Base-by-base conservation (phyloP, 2,888 invertebrate genomes). In the Rhabditoides inermis region DNA sequence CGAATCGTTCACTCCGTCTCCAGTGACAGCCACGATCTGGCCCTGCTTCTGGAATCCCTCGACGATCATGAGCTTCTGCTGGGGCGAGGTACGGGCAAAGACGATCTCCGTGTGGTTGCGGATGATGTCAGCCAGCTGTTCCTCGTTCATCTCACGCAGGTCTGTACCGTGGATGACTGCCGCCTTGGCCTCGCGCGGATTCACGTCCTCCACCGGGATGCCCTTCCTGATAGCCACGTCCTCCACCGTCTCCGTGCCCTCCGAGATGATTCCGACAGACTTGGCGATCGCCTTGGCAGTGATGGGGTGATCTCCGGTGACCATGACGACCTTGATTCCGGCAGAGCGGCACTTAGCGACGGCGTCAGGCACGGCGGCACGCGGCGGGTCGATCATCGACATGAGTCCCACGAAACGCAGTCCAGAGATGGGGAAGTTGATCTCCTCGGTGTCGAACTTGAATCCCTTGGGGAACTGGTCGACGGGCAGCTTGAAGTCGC, bases 401-500 rank as follows among this genome's bases (percentile, higher is more conserved):
- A 79, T 76, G 23, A 78, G 69, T 46, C 78, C 78, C 35, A 78
- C 70, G 62, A 79, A 78, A 39, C 78, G 68, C 49, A 92, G 84
- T 76, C 86, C 86, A 45, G 60, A 62, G 20, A 65, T 48, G 40
- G 65, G 65, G 65, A 65, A 64, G 62, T 64, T 61, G 25, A 69
- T 63, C 25, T 77, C 74, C 52, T 79, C 78, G 27, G 74, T 82
- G 81, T 92, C 88, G 83, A 90, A 98, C 78, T 87, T 86, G 81
- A 84, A 95, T 61, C 90, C 90, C 64, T 85, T 83, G 30, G 91
- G 90, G 80, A 86, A 98, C 80, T 90, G 87, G 78, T 90, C 90
- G 41, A 85, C 84, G 52, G 92, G 90, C 73, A 98, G 83, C 78
- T 85, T 45, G 61, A 84, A 84, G 80, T 98, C 95, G 80, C 95